phyloP scores from a whole-genome alignment of 2,888 invertebrate species.

The Pemphredon lugubris region DNA sequence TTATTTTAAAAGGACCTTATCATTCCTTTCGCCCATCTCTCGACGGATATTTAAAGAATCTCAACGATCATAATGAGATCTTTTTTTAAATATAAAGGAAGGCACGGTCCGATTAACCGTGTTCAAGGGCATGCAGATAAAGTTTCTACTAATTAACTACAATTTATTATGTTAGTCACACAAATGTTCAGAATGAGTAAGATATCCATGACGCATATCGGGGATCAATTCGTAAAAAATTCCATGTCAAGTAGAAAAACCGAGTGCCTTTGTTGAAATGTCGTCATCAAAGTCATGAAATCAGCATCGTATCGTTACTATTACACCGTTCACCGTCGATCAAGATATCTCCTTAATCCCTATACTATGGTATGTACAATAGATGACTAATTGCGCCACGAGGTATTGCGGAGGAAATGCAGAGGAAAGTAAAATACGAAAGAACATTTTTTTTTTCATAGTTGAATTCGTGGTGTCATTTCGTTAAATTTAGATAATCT shows the following conservation, averaged over 20 bases:
- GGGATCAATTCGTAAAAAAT: slow-evolving; percentile 15
- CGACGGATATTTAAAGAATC: too few relatives aligned
- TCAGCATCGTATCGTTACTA: slow-evolving; percentile 11
- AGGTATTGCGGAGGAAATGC: not conserved
- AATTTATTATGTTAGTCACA: slow-evolving; percentile 9
- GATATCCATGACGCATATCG: slow-evolving; percentile 25
- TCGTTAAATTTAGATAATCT: too few relatives aligned
- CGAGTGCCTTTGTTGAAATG: slow-evolving; percentile 34
- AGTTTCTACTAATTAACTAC: not conserved
- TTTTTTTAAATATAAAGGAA: too few relatives aligned
- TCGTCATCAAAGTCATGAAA: slow-evolving; percentile 14
- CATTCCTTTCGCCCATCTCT: too few relatives aligned
- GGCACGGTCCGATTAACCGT: too few relatives aligned
- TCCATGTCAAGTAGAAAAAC: slow-evolving; percentile 9
- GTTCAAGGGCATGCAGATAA: not conserved
- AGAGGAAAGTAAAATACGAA: not conserved
- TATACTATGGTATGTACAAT: too few relatives aligned
- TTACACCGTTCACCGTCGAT: slow-evolving; percentile 5
- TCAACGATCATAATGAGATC: too few relatives aligned
- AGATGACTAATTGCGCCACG: too few relatives aligned
- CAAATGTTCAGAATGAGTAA: slow-evolving; percentile 26
- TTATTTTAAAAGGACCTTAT: too few relatives aligned
- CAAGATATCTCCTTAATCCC: too few relatives aligned
- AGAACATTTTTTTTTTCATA: not conserved
- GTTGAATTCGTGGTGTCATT: too few relatives aligned